phyloP scores from a whole-genome alignment of 1,140 invertebrate species.

The Brachionus koreanus region DNA sequence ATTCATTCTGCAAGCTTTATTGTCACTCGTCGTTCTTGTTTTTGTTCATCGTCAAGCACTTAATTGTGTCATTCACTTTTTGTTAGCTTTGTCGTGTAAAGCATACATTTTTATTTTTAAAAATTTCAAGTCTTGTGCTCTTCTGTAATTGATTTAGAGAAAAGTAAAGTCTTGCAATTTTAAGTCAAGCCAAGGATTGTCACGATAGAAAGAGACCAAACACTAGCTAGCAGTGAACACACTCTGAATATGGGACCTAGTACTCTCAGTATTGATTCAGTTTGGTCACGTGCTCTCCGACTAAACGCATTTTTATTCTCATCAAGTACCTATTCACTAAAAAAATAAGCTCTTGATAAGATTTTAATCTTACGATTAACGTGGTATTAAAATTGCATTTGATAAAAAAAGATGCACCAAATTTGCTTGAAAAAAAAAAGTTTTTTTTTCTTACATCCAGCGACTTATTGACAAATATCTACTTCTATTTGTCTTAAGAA shows the following conservation, averaged over 20 bases:
- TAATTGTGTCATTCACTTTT: conserved; percentile 36
- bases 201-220: neutral
- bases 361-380: neutral
- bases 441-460: neutral
- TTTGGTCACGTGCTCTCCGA: neutral
- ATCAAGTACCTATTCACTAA: neutral
- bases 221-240: neutral
- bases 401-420: neutral
- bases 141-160: conserved; percentile 25
- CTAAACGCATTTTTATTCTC: neutral
- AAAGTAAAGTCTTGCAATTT: conserved; percentile 40
- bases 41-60: conserved; percentile 15
- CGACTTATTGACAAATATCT: neutral
- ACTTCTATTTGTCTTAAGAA: neutral
- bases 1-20: conserved; percentile 27
- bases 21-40: conserved; percentile 6
- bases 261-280: neutral
- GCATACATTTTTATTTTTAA: neutral
- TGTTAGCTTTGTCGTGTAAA: conserved; percentile 9
- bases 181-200: neutral
- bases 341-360: neutral
- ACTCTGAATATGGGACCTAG: neutral
- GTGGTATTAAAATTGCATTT: neutral
- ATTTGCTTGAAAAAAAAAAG: neutral
- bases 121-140: conserved; percentile 15